Percentiles rank a stretch among this genome's conserved stretches.
These are phyloP conservation scores for Ophioninae sp. DNA, from an alignment of 2,888 invertebrate genomes.

Conservation along the genomic window DNA sequence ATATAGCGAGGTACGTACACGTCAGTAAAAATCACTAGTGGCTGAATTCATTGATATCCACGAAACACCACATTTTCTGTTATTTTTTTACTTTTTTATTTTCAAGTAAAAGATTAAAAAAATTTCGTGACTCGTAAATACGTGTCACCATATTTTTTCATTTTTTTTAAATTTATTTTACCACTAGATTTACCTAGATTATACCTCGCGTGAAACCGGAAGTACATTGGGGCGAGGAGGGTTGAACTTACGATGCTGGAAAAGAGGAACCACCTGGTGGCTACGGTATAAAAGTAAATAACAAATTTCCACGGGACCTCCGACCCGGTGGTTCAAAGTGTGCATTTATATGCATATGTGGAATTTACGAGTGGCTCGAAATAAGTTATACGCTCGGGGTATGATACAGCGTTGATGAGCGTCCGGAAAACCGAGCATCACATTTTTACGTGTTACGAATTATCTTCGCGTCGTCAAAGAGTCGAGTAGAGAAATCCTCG, in stretches of 20 bases:
- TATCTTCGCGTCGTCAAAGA: constrained; percentile 23
- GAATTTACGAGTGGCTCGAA: constrained; percentile 42
- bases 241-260: background rate
- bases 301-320: constrained; percentile 48
- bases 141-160: background rate
- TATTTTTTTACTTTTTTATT: no score
- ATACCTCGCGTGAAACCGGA: background rate
- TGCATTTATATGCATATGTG: constrained; percentile 31
- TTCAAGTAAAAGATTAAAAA: no score
- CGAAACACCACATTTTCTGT: no score
- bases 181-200: background rate
- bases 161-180: background rate
- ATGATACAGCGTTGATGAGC: constrained; percentile 26
- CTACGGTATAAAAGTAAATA: constrained; percentile 30
- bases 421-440: background rate
- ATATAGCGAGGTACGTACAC: no score
- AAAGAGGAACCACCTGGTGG: constrained; percentile 6
- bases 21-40: no score
- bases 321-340: constrained; percentile 16
- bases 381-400: constrained; percentile 14
- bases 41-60: no score
- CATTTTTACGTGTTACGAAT: constrained; percentile 31
- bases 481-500: constrained; percentile 22
- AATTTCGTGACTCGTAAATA: background rate
- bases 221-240: background rate